Base-by-base conservation (phyloP, 92 coral and sea anemone genomes). In the Anthopleura xanthogrammica region DNA sequence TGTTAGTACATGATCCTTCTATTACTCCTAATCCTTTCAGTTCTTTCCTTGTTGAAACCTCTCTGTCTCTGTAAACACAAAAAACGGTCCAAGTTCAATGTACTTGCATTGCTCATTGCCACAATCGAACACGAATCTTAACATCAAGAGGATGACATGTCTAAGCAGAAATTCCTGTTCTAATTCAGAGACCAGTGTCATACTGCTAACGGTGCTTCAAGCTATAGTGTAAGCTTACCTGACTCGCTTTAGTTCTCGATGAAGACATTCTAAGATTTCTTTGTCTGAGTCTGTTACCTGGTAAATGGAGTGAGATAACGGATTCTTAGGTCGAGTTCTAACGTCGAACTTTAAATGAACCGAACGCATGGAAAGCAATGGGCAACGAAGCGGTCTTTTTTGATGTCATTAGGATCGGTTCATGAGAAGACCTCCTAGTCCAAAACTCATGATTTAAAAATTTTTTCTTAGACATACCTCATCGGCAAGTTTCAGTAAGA, bases 401-500 rank as follows among this genome's bases (percentile, higher is more conserved):
- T 50, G 54, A 50, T 50, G 54, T 50, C 54, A 50, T 50, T 50
- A 50, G 54, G 11, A 10, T 19, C 72, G 23, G 20, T 65, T 65
- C 72, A 65, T 65, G 1, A 65, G 7, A 65, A 7, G 72, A 46
- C 5, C 50, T 9, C 50, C 5, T 46, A 2, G 16, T n/a, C 40
- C 14, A 60, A 60, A 41, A 16, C 13, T 41, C 24, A 48, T 41
- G 13, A 41, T 12, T 50, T 3, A 7, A 46, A 23, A 12, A 0
- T 7, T 76, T 7, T 76, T 13, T 16, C 4, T 41, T 39, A 5
- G 29, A 16, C 17, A 78, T 75, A 91, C 94, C 90, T 91, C 92
- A 22, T 91, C 86, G 10, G 89, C 87, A 40, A 89, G 12, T 83
- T 87, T 91, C 29, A 91, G 78, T 70, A 91, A 22, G 55, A 91